A percentile compares a stretch with the other conserved stretches of the same genome.
Evolutionary conservation across 2,888 invertebrate species (phyloP).

Genomic region (Galerucella nymphaeae): DNA sequence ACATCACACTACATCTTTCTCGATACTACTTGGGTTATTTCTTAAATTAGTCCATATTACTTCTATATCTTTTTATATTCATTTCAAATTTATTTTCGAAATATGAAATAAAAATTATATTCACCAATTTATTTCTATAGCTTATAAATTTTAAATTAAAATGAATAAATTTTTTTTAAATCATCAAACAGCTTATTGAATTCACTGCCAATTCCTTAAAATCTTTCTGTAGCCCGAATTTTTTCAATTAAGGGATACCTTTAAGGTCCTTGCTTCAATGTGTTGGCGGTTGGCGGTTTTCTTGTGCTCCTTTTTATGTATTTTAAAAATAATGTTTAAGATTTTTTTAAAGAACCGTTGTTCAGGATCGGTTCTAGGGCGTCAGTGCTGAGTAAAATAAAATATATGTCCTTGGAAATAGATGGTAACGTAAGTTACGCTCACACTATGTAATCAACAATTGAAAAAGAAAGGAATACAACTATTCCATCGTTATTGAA

Average conservation of each 20-base stretch:
- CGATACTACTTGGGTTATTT: too few relatives aligned
- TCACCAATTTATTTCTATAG: neutral
- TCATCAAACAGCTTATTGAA: neutral
- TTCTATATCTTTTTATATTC: too few relatives aligned
- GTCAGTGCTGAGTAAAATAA: too few relatives aligned
- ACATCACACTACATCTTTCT: too few relatives aligned
- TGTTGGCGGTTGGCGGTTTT: neutral
- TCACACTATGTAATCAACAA: conserved; percentile 23
- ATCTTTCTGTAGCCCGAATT: neutral
- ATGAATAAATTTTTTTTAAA: conserved; percentile 1
- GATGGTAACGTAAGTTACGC: neutral
- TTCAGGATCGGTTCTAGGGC: too few relatives aligned
- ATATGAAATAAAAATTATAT: neutral
- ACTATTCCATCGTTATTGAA: conserved; percentile 30
- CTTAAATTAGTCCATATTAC: too few relatives aligned
- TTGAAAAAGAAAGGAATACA: conserved; percentile 37
- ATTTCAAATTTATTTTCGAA: neutral
- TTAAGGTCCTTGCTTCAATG: neutral
- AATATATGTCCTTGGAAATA: too few relatives aligned
- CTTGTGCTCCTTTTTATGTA: neutral
- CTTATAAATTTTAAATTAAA: neutral
- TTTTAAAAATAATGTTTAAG: neutral
- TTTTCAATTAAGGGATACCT: neutral
- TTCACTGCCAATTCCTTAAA: neutral
- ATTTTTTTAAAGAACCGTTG: neutral